Evolutionary conservation across 2,797 vertebrate species (phyloP).

Genomic region (Prionace glauca): DNA sequence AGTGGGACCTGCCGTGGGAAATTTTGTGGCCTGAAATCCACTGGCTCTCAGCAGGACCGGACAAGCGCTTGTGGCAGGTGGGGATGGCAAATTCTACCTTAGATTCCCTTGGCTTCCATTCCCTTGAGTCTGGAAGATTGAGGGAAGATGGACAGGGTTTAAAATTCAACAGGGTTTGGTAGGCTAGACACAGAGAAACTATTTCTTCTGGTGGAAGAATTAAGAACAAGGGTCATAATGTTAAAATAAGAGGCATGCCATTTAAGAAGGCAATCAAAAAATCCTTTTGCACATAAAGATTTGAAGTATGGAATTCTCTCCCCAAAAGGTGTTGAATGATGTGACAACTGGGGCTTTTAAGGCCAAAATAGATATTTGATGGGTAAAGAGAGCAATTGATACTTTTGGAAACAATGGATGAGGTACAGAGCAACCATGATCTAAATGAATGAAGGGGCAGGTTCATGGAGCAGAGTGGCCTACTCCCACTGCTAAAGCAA

Average conservation of each 20-base stretch:
- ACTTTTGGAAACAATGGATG: background rate
- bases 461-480: background rate
- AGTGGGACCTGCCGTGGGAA: too few species aligned
- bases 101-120: background rate
- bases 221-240: background rate
- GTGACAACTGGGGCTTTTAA: background rate
- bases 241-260: background rate
- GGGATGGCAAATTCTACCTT: background rate
- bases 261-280: background rate
- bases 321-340: too few species aligned
- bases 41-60: too few species aligned
- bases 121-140: background rate
- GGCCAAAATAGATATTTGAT: background rate
- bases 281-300: background rate
- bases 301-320: too few species aligned
- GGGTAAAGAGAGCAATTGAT: background rate
- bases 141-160: background rate
- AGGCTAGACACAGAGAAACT: background rate
- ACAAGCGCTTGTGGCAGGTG: too few species aligned
- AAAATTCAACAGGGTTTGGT: too few species aligned
- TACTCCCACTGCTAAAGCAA: background rate
- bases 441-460: background rate
- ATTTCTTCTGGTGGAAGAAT: background rate
- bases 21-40: too few species aligned
- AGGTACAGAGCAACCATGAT: background rate